Evolutionary conservation across 2,113 vertebrate genomes (phyloP), one percentile per base, ranked within the genome.

Genomic region (Hypocryptadius cinnamomeus): DNA sequence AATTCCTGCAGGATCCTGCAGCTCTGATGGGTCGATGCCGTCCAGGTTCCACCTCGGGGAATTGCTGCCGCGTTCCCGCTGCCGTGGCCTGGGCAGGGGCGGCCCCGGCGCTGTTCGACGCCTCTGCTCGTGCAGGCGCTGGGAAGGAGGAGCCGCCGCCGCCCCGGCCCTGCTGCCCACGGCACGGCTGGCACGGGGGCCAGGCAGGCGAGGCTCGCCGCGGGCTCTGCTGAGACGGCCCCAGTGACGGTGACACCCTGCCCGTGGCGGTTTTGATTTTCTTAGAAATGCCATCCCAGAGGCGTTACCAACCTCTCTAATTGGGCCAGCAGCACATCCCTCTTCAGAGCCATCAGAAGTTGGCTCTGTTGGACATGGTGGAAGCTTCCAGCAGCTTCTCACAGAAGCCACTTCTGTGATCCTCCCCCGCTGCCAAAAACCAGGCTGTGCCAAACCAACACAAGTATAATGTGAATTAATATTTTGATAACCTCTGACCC

Each of bases 11-110:
- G 23, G 51, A 44, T 27, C 70, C 39, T 0, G 2, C 17, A 12
- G 70, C 18, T 4, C 40, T 2, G 3, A 21, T 24, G 22, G 53
- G 31, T 22, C 4, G 6, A 35, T 51, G 3, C 12, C 5, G 6
- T 23, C 1, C 4, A 3, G n/a, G 37, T 18, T 31, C 48, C 11
- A 2, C 4, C 2, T 4, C 1, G 6, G 37, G 48, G 21, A 31
- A 23, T 14, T 3, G 11, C 50, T 40, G 5, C 6, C 15, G 1
- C 9, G 35, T 4, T 70, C 31, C 31, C 3, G 8, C 17, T 11
- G 5, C n/a, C 57, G 7, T 24, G 1, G 10, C 47, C 20, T 4
- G n/a, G n/a, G n/a, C 35, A 37, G 57, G 7, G 11, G 24, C 13
- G 15, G 35, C 5, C 24, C 57, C 30, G 28, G 18, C 0, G 19